Conservation (phyloP, 2,888 invertebrate genomes). For the Eilema griseolum region DNA sequence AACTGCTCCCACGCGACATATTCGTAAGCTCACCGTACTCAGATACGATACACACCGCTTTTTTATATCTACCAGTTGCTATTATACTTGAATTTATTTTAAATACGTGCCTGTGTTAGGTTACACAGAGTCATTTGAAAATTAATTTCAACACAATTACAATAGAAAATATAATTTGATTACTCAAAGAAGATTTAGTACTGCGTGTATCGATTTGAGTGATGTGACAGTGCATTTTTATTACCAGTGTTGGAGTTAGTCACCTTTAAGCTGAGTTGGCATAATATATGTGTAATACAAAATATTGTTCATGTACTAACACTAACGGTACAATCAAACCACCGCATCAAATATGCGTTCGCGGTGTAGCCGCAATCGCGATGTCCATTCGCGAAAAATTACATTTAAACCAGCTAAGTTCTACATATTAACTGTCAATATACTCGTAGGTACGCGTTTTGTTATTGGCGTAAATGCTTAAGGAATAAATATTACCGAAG, state of each 20-base stretch:
- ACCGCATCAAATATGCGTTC: not conserved
- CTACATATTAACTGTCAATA: no score
- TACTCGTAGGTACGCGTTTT: no score
- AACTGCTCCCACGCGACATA: slow-evolving; percentile 86
- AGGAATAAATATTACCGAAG: no score
- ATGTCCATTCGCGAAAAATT: no score
- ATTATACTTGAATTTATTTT: not conserved
- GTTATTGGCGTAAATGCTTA: no score
- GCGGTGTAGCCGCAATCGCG: no score
- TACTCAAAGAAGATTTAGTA: slow-evolving; percentile 21
- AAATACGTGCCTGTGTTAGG: not conserved
- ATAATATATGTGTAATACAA: slow-evolving; percentile 33
- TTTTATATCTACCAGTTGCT: not conserved
- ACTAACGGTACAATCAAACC: not conserved
- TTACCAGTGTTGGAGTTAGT: slow-evolving; percentile 62
- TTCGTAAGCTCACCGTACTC: slow-evolving; percentile 48
- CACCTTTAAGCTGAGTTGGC: slow-evolving; percentile 55
- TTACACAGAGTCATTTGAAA: not conserved
- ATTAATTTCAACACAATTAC: not conserved
- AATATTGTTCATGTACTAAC: slow-evolving; percentile 22
- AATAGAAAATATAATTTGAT: not conserved
- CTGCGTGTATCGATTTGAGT: slow-evolving; percentile 54
- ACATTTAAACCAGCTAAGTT: no score
- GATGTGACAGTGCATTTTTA: slow-evolving; percentile 64
- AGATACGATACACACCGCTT: slow-evolving; percentile 37